Evolutionary conservation across 1,140 invertebrate genomes (phyloP).

Genomic region (Brachionus plicatilis): DNA sequence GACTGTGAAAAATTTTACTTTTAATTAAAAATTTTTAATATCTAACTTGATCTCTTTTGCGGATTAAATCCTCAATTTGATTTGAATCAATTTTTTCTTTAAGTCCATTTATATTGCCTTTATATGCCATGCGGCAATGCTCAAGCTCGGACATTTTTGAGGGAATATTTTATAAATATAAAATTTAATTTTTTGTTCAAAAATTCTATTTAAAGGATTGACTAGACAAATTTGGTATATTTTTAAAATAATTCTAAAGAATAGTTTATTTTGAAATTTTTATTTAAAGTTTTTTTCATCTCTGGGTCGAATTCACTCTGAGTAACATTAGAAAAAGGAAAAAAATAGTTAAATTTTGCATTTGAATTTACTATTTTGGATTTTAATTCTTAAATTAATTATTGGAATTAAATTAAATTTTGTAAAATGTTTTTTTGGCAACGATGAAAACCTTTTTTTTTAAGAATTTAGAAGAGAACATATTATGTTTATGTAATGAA

Average conservation of each 20-base stretch:
- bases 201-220: not conserved
- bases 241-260: not conserved
- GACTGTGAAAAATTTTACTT: not conserved
- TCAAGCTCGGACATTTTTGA: constrained; percentile 34
- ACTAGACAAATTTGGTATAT: not conserved
- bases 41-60: constrained; percentile 22
- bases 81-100: not conserved
- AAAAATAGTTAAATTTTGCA: not conserved
- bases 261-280: not conserved
- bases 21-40: not conserved
- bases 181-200: not conserved
- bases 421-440: not conserved
- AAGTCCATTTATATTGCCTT: not conserved
- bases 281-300: not conserved
- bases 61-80: not conserved
- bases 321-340: not conserved
- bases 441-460: not conserved
- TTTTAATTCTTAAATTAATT: not conserved
- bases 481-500: not conserved
- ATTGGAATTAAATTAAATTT: not conserved
- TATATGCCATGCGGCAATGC: constrained; percentile 7
- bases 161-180: not conserved
- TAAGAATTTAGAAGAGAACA: not conserved
- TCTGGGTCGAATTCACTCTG: not conserved
- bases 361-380: not conserved